Conservation (phyloP, 2,888 invertebrate species). For the Athripsodes cinereus region DNA sequence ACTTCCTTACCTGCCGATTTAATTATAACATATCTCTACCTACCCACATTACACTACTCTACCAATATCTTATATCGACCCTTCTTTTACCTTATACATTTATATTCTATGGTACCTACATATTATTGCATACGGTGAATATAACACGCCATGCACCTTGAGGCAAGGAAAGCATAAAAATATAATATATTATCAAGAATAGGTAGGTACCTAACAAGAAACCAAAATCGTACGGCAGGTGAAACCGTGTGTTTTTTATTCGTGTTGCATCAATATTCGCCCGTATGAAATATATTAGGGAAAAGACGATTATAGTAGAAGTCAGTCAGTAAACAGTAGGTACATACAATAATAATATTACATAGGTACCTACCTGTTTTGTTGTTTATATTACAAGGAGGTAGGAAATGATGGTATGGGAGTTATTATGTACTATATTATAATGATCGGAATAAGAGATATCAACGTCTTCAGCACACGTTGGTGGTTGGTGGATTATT, state of each 20-base stretch:
- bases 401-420: not conserved
- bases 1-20: no score
- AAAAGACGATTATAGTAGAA: not conserved
- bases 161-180: not conserved
- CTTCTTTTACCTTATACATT: no score
- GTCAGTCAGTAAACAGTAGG: no score
- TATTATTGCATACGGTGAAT: no score
- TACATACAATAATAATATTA: no score
- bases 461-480: slow-evolving; percentile 20
- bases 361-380: no score
- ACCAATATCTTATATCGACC: no score
- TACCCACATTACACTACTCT: no score
- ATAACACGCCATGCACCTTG: no score
- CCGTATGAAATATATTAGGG: not conserved
- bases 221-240: not conserved
- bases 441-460: not conserved
- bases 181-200: not conserved
- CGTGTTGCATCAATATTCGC: not conserved
- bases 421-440: not conserved
- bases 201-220: not conserved
- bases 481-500: slow-evolving; percentile 4
- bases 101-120: no score
- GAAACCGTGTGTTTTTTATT: not conserved
- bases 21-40: no score
- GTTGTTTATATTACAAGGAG: no score